Conservation (phyloP, 2,797 vertebrate genomes). For the Gambusia yucatana region DNA sequence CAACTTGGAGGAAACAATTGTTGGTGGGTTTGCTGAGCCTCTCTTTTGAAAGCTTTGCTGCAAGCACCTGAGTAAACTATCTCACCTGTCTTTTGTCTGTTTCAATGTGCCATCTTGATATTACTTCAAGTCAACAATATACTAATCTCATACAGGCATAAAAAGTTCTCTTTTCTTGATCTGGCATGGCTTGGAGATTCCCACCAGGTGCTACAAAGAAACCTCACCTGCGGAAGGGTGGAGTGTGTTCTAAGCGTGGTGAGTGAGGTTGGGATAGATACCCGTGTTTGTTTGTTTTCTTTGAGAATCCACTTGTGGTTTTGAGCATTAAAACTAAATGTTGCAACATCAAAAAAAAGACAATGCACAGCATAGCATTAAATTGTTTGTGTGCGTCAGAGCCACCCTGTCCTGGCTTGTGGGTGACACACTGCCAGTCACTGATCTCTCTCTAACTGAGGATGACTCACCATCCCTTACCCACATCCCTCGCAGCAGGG, state of each 20-base stretch:
- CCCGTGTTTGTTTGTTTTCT: constrained; percentile 6
- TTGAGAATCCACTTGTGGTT: background rate
- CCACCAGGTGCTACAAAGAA: constrained; percentile 52
- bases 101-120: constrained; percentile 18
- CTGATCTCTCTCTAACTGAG: constrained; percentile 28
- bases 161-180: constrained; percentile 32
- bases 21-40: constrained; percentile 44
- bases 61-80: constrained; percentile 42
- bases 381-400: constrained; percentile 32
- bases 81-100: constrained; percentile 42
- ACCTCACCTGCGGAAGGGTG: constrained; percentile 41
- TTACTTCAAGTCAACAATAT: constrained; percentile 31
- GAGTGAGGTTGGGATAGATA: background rate
- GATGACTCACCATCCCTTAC: constrained; percentile 68
- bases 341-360: background rate
- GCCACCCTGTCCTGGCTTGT: constrained; percentile 36
- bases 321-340: constrained; percentile 7
- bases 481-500: constrained; percentile 25
- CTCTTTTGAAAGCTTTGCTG: constrained; percentile 39
- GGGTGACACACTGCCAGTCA: constrained; percentile 51
- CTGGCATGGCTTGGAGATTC: constrained; percentile 25
- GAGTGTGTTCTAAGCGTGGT: constrained; percentile 14
- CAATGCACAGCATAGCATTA: background rate
- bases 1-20: constrained; percentile 33
- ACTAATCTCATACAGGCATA: constrained; percentile 35